Evolutionary conservation across 1,140 invertebrate species (phyloP).

Genomic region (Ceratitis capitata): DNA sequence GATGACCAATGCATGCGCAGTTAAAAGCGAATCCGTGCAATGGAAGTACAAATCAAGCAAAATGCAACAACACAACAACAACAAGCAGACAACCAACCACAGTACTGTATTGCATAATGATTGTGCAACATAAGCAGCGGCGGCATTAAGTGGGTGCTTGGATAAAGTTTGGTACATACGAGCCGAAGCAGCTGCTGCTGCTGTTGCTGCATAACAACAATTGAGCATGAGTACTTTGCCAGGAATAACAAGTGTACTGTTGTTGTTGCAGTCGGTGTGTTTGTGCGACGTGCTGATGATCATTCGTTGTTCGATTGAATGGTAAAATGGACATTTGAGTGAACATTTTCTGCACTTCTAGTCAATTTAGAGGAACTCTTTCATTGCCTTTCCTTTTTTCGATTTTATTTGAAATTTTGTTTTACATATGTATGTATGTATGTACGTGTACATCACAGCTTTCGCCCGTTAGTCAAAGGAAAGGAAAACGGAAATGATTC

Average conservation of each 20-base stretch:
- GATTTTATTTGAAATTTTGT: background rate
- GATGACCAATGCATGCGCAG: background rate
- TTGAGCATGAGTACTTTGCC: background rate
- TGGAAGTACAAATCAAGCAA: background rate
- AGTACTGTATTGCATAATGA: conserved; percentile 4
- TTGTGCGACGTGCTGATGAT: background rate
- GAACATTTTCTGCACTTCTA: background rate
- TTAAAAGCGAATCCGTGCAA: conserved; percentile 32
- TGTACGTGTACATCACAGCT: too few relatives aligned
- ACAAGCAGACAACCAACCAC: too few relatives aligned
- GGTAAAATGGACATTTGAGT: conserved; percentile 16
- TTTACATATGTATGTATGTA: too few relatives aligned
- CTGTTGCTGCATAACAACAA: background rate
- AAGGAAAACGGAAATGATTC: conserved; percentile 33
- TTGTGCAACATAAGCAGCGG: background rate
- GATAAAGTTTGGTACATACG: background rate
- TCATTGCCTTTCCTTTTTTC: background rate
- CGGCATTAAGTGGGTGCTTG: conserved; percentile 24
- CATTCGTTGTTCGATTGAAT: conserved; percentile 6
- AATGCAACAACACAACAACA: background rate
- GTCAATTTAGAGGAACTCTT: background rate
- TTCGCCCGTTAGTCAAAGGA: conserved; percentile 27
- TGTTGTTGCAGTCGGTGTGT: background rate
- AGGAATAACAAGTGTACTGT: background rate
- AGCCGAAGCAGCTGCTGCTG: background rate